Evolutionary conservation across 1,140 invertebrate genomes (phyloP).

Genomic region (Pachyrhynchus sulphureomaculatus): DNA sequence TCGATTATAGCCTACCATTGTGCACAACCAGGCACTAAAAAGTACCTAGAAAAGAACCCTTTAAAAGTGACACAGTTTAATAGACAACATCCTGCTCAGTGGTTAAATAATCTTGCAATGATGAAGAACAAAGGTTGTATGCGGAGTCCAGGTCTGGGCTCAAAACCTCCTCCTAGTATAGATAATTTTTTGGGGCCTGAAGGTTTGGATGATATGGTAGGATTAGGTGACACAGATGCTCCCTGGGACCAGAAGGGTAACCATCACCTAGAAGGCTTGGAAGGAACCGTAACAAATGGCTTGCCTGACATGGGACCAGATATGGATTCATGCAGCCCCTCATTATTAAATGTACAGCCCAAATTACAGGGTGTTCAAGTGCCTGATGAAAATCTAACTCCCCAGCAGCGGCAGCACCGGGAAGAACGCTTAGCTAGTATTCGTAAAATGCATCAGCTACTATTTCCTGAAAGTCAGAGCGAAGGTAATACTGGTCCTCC

Average conservation of each 20-base stretch:
- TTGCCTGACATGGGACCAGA: conserved; percentile 48
- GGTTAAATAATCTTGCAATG: conserved; percentile 76
- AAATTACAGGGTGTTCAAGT: conserved; percentile 80
- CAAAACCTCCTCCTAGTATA: conserved; percentile 41
- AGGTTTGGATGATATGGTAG: conserved; percentile 57
- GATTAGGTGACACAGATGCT: conserved; percentile 47
- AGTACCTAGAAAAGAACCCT: conserved; percentile 92
- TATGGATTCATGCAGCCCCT: conserved; percentile 55
- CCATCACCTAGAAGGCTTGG: conserved; percentile 48
- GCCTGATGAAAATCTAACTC: conserved; percentile 94
- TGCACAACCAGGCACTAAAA: conserved; percentile 91
- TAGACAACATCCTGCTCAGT: conserved; percentile 78
- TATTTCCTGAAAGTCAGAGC: conserved; percentile 78
- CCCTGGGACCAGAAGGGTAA: conserved; percentile 51
- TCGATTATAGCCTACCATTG: conserved; percentile 95
- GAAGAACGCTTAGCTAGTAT: conserved; percentile 90
- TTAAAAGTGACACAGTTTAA: conserved; percentile 85
- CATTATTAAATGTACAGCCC: conserved; percentile 58
- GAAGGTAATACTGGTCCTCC: conserved; percentile 38
- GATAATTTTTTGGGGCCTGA: conserved; percentile 57
- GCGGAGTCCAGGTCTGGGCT: conserved; percentile 52
- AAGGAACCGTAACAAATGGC: conserved; percentile 47
- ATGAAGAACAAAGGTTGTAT: conserved; percentile 69
- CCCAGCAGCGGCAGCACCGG: conserved; percentile 90
- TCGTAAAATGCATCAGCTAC: conserved; percentile 88